Evolutionary conservation across 2,113 vertebrate genomes (phyloP).

Genomic region (Aleadryas rufinucha): DNA sequence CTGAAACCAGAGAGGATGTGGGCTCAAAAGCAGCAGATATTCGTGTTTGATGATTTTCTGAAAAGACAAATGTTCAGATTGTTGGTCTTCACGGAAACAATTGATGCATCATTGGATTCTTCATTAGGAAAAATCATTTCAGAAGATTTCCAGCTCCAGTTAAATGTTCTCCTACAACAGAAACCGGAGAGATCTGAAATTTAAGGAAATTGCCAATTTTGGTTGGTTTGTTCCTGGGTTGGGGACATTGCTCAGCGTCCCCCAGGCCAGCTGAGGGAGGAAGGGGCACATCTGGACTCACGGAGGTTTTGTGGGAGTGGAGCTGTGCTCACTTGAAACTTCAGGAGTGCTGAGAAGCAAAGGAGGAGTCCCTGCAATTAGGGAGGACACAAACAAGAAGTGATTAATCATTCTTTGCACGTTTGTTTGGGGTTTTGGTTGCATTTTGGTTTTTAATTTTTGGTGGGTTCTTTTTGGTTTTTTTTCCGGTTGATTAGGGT

Average conservation of each 20-base stretch:
- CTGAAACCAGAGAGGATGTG: not conserved
- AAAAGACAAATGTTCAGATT: not conserved
- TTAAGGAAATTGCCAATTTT: not conserved
- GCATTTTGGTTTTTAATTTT: not conserved
- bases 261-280: not conserved
- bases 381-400: not conserved
- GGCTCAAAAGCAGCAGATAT: not conserved
- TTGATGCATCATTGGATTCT: not conserved
- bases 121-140: not conserved
- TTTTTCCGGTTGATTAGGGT: not conserved
- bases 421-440: not conserved
- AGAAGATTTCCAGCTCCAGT: not conserved
- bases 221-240: not conserved
- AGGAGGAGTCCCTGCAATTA: not conserved
- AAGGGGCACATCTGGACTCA: not conserved
- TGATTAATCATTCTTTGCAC: not conserved
- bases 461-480: not conserved
- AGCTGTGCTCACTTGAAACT: not conserved
- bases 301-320: not conserved
- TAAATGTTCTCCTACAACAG: not conserved
- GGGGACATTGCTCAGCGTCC: fast-evolving
- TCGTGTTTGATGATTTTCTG: not conserved
- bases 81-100: not conserved
- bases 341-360: not conserved
- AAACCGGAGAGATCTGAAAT: not conserved